phyloP scores from a whole-genome alignment of 1,140 invertebrate species.

The Bombus sylvicola region DNA sequence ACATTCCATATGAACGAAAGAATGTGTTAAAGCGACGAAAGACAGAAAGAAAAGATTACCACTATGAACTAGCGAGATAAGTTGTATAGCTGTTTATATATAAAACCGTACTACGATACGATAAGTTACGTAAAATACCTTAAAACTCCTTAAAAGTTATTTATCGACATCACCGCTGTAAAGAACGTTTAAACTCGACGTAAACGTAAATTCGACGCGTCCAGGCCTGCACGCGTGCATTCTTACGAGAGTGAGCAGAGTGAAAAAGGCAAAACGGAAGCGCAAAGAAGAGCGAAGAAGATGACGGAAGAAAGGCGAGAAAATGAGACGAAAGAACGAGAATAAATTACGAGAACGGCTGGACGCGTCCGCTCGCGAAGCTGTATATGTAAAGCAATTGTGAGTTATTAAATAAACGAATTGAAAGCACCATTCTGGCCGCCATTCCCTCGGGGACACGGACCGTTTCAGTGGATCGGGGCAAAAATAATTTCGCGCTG shows the following conservation, averaged over 20 bases:
- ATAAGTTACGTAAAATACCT: slow-evolving; percentile 49
- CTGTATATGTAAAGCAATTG: slow-evolving; percentile 72
- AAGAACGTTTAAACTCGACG: slow-evolving; percentile 48
- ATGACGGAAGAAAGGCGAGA: not conserved
- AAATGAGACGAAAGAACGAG: not conserved
- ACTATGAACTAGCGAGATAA: slow-evolving; percentile 57
- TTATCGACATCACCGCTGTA: slow-evolving; percentile 61
- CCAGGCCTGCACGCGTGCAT: not conserved
- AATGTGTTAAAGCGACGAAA: not conserved
- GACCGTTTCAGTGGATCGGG: slow-evolving; percentile 21
- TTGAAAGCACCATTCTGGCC: slow-evolving; percentile 51
- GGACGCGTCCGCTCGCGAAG: slow-evolving; percentile 47
- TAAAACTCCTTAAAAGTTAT: slow-evolving; percentile 51
- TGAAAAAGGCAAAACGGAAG: not conserved
- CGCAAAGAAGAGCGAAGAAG: not conserved
- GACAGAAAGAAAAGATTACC: not conserved
- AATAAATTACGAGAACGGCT: slow-evolving; percentile 7
- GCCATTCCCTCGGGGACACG: slow-evolving; percentile 10
- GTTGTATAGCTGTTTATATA: slow-evolving; percentile 69
- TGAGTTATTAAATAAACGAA: slow-evolving; percentile 70
- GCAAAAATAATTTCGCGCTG: slow-evolving; percentile 27
- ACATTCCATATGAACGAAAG: not conserved
- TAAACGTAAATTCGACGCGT: slow-evolving; percentile 45
- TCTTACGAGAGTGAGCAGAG: not conserved
- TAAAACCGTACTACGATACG: slow-evolving; percentile 58